phyloP scores from a whole-genome alignment of 2,113 vertebrate genomes.

The Axis porcinus region DNA sequence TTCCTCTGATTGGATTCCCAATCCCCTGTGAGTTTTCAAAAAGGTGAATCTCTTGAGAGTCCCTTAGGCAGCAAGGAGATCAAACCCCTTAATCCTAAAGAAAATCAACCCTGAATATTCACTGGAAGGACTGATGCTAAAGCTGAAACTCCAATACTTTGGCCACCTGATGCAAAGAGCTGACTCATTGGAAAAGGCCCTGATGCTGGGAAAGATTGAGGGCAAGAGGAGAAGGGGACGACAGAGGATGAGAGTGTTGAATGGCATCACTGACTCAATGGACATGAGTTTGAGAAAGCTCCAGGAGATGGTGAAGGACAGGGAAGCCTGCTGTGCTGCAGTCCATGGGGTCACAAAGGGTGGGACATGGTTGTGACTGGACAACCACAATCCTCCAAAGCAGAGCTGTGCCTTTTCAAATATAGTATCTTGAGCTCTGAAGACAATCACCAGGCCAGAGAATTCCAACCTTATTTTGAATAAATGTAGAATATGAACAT shows the following conservation, averaged over 20 bases:
- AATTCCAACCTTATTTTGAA: not conserved
- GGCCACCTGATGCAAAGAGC: not conserved
- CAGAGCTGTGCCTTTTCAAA: slow-evolving; percentile 14
- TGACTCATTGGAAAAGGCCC: not conserved
- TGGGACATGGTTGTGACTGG: not conserved
- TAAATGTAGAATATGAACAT: not conserved
- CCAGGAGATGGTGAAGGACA: not conserved
- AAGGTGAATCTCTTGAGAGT: not conserved
- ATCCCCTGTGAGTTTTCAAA: not conserved
- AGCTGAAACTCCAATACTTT: not conserved
- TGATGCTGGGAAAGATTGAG: not conserved
- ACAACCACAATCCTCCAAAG: not conserved
- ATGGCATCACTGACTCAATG: not conserved
- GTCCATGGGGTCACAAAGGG: not conserved
- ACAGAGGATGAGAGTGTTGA: not conserved
- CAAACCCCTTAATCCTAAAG: not conserved
- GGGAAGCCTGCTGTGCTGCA: not conserved
- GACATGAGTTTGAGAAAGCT: not conserved
- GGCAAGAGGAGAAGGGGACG: not conserved
- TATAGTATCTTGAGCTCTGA: not conserved
- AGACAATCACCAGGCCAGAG: not conserved
- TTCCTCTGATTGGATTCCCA: not conserved
- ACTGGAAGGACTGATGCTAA: not conserved
- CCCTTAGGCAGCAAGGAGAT: not conserved
- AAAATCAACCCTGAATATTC: not conserved